These are phyloP conservation scores for Lepisosteus osseus DNA, from an alignment of 2,113 vertebrate species.

Conservation along the genomic window DNA sequence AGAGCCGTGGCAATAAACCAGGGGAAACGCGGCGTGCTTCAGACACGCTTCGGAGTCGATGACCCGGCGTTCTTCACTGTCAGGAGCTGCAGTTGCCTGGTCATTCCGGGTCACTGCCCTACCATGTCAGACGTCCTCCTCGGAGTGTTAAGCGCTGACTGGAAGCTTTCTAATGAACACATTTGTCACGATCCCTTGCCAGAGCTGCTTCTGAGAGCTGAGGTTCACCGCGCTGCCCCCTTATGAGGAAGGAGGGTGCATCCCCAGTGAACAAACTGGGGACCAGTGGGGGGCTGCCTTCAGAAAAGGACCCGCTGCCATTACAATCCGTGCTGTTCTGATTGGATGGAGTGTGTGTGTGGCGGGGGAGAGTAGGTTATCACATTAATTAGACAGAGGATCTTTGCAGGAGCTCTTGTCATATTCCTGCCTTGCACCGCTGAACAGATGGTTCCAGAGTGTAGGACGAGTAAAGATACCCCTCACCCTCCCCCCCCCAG, in stretches of 20 bases:
- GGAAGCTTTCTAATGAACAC: neutral
- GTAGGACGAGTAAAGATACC: slow-evolving; percentile 25
- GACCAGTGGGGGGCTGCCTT: neutral
- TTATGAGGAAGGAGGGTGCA: neutral
- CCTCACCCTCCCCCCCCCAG: neutral
- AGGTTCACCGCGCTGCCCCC: neutral
- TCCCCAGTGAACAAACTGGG: neutral
- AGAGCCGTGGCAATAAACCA: too few relatives aligned
- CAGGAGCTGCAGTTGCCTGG: neutral
- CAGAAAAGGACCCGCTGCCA: neutral
- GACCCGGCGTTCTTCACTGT: neutral
- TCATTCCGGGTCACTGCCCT: neutral
- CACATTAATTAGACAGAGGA: slow-evolving; percentile 37
- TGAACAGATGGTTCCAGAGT: slow-evolving; percentile 32
- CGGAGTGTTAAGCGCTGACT: neutral
- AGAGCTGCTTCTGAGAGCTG: neutral
- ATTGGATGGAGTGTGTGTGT: neutral
- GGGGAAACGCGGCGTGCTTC: too few relatives aligned
- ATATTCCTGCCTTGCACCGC: slow-evolving; percentile 29
- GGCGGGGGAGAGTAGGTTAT: slow-evolving; percentile 20
- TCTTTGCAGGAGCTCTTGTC: slow-evolving; percentile 20
- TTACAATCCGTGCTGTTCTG: neutral
- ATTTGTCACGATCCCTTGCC: neutral
- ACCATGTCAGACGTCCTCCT: neutral
- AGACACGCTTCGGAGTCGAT: neutral